Base-by-base conservation (phyloP, 1,140 invertebrate genomes). In the Agraylea sexmaculata region DNA sequence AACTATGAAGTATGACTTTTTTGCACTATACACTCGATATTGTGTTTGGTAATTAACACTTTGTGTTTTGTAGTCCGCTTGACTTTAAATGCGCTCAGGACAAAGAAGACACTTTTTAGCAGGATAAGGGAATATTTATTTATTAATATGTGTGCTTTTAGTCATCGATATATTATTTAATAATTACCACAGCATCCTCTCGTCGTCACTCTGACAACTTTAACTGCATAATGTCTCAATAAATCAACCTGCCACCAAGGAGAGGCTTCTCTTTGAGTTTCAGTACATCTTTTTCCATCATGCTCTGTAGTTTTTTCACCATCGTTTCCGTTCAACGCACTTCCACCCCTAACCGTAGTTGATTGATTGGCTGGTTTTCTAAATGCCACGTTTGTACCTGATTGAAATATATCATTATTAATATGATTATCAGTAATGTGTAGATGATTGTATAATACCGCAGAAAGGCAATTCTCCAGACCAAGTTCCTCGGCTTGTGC, bases 181-280 rank as follows among this genome's bases (percentile, higher is more conserved):
- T 35, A 51, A 62, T 72, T 63, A 82, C 79, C 84, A 47, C 84
- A 87, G 49, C 84, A 87, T 18, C 84, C 84, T 58, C 87, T 71
- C 0, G 87, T 89, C 1, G 87, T 87, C 8, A 92, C 79, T 40
- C 85, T 63, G 7, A 93, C 80, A 6, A 86, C 83, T 53, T 80
- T 78, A 22, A 92, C 77, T 7, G 86, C 71, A 55, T 90, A 88
- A 8, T 86, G 74, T 28, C 80, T 69, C 4, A 93, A 68, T 10
- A 93, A 64, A 57, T 93, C 84, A 0, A 91, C 87, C 43, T 80
- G 77, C 88, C 88, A 93, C 86, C 87, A 92, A 0, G 88, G 87
- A 8, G 85, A 88, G 0, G 78, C 74, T 54, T 92, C 88, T 36
- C 79, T 77, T 51, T 85, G 79, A 0, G 88, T 93, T 61, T 91